These are phyloP conservation scores for Cavia aperea DNA, from an alignment of 2,113 vertebrate species.

Conservation along the genomic window DNA sequence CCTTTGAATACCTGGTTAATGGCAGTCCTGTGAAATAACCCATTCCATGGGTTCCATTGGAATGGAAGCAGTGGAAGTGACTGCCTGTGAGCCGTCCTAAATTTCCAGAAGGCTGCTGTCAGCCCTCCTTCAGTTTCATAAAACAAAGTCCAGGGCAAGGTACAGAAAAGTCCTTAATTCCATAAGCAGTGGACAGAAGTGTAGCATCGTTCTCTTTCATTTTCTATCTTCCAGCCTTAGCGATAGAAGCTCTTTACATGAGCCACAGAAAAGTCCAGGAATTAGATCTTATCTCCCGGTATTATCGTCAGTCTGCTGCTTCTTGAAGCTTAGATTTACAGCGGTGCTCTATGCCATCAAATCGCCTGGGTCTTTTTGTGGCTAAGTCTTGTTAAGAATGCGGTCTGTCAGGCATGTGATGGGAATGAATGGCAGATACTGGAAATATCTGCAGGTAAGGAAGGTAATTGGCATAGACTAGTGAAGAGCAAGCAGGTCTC, in stretches of 20 bases:
- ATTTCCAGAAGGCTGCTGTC: background rate
- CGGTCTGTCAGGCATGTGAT: background rate
- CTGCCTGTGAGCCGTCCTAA: background rate
- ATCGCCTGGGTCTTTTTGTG: slow-evolving; percentile 31
- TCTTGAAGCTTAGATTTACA: slow-evolving; percentile 12
- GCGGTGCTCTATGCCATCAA: background rate
- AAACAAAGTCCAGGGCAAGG: background rate
- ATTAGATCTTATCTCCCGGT: background rate
- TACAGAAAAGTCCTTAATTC: background rate
- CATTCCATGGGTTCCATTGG: background rate
- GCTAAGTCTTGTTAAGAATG: background rate
- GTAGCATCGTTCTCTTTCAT: background rate
- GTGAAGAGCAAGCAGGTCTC: background rate
- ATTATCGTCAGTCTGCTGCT: background rate
- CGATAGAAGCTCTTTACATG: background rate
- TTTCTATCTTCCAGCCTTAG: slow-evolving; percentile 40
- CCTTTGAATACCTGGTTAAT: background rate
- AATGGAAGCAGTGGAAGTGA: background rate
- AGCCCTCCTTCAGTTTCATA: background rate
- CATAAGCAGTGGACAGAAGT: background rate
- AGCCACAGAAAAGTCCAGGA: background rate
- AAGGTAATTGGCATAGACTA: background rate
- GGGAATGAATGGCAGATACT: background rate
- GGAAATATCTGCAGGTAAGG: background rate
- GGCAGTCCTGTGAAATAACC: background rate